Evolutionary conservation across 2,888 invertebrate genomes (phyloP), one percentile per base, ranked within the genome.

Genomic region (Drosophila sordidapex): DNA sequence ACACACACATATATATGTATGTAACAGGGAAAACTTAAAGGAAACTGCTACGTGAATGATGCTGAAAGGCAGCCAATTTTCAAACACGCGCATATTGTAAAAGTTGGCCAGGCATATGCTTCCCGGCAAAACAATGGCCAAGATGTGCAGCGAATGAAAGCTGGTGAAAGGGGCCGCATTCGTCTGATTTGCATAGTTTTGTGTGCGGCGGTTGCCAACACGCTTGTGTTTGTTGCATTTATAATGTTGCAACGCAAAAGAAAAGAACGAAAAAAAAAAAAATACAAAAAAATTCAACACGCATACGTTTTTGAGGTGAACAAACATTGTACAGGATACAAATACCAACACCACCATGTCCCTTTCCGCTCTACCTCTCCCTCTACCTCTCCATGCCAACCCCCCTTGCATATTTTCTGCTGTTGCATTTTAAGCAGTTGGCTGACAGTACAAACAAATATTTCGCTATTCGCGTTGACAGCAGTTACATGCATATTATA

Each of bases 341-440:
- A 58, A 62, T 36, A 43, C 18, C 40, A 43, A 10, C 36, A 35
- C 7, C 52, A 29, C 52, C 33, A 33, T 31, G 21, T 18, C 25
- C 18, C 11, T 3, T 11, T 1, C 1, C 31, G 7, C 21, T 15
- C 13, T 6, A 10, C 0, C n/a, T 0, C 4, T 0, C n/a, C 29
- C 21, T 27, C 7, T 25, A 31, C n/a, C 21, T 5, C 29, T 5
- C 33, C 33, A 33, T 15, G 21, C 43, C 33, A 60, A 18, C 36
- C 18, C 25, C 4, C 15, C 48, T 61, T 67, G 52, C 51, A 64
- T 67, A 70, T 67, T 72, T 79, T 49, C 59, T 67, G 64, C 70
- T 90, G 87, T 70, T 87, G 89, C 86, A 90, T 88, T 88, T 90
- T 83, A 87, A 90, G 74, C 87, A 87, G 88, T 65, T 66, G 54